A percentile compares a stretch with the other conserved stretches of the same genome.
phyloP scores from a whole-genome alignment of 2,888 invertebrate genomes.

The Cyaniris semiargus region DNA sequence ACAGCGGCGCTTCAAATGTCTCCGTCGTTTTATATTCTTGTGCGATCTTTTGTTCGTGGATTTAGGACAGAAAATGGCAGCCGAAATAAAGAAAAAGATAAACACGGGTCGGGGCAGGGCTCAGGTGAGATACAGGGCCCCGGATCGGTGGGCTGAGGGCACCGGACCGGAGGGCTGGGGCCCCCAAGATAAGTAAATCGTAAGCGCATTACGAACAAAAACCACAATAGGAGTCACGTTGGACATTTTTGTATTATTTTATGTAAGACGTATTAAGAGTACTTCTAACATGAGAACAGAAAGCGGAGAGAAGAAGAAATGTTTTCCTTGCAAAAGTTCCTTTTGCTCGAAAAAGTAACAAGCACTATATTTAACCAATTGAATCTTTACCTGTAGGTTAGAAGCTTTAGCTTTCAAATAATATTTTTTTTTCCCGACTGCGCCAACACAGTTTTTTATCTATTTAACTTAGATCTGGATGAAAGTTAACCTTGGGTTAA shows the following conservation, averaged over 20 bases:
- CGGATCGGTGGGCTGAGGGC: not conserved
- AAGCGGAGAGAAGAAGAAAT: too few species aligned
- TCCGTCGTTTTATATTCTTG: slow-evolving; percentile 5
- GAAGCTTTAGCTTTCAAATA: too few species aligned
- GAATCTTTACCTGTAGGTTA: too few species aligned
- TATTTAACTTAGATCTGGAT: too few species aligned
- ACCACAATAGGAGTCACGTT: not conserved
- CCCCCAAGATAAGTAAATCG: not conserved
- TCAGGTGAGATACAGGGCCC: not conserved
- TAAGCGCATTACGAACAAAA: slow-evolving; percentile 9
- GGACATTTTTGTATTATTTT: not conserved
- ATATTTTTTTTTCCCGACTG: too few species aligned
- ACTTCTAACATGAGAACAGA: too few species aligned
- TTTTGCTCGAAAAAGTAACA: too few species aligned
- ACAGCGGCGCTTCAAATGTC: not conserved
- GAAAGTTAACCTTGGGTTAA: too few species aligned
- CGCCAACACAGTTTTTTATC: too few species aligned
- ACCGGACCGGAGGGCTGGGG: not conserved
- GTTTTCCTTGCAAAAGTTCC: too few species aligned
- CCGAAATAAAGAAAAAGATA: slow-evolving; percentile 26
- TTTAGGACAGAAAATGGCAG: slow-evolving; percentile 23
- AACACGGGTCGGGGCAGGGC: not conserved
- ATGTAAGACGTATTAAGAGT: too few species aligned
- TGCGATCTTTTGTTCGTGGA: slow-evolving; percentile 20
- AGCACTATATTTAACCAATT: too few species aligned